Evolutionary conservation across 1,140 invertebrate genomes (phyloP), one percentile per base, ranked within the genome.

Genomic region (Subanguina moxae): DNA sequence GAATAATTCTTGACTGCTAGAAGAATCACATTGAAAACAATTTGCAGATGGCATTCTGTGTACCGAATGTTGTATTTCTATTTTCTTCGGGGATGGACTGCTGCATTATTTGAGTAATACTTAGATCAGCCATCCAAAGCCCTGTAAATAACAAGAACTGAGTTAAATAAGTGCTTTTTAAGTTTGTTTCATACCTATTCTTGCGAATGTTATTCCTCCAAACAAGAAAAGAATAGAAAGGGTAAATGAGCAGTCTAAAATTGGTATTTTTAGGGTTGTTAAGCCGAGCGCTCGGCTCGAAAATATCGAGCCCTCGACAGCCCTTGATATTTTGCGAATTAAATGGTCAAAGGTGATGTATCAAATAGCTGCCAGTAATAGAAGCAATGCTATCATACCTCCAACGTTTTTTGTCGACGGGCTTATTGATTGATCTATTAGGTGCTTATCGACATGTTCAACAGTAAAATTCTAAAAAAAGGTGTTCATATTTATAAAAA

Each of bases 31-130:
- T 28, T 23, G 19, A 21, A 56, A 67, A 61, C n/a, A 70, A 48
- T 58, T 58, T 48, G 46, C 45, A 46, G 1, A 67, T 11, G 3
- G 68, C 27, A 67, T 70, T 58, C 19, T 70, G 46, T 1, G 67
- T 52, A 9, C 68, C 68, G 42, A 67, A 67, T 19, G 67, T 56
- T 13, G 32, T 42, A n/a, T 27, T 32, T 32, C 68, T 25, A 45
- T 70, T 48, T 21, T 27, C 45, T 58, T 70, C 68, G 17, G 17
- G n/a, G 19, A 68, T 43, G 27, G 48, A 30, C 42, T 70, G 38
- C 58, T 70, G 68, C 68, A 70, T 70, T 23, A 68, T 57, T 58
- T 70, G 68, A 1, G 43, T 70, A 19, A 70, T 68, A 15, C 64
- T 28, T 25, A 70, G 52, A 52, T 70, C 68, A 9, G 56, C 38